Evolutionary conservation across 1,140 invertebrate species (phyloP).

Genomic region (Littorina saxatilis): DNA sequence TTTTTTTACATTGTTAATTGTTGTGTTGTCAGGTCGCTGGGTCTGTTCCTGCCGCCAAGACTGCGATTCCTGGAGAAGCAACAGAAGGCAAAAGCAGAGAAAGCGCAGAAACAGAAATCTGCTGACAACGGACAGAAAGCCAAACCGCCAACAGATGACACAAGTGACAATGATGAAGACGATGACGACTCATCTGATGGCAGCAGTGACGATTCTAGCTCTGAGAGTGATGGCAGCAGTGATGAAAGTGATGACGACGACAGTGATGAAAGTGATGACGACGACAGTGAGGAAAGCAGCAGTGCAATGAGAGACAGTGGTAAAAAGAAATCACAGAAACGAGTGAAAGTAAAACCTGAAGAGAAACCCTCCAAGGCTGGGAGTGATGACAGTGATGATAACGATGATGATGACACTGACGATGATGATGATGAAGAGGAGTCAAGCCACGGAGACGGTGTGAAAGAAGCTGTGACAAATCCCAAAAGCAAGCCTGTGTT

Average conservation of each 20-base stretch:
- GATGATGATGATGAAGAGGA: constrained; percentile 34
- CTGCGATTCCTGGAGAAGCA: constrained; percentile 38
- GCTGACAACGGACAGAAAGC: background rate
- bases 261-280: background rate
- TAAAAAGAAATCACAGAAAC: background rate
- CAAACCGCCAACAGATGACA: background rate
- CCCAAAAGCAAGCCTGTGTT: background rate
- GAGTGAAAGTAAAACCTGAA: background rate
- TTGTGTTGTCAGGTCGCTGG: constrained; percentile 35
- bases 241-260: background rate
- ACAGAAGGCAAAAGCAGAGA: background rate
- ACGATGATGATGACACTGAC: constrained; percentile 31
- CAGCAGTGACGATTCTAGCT: background rate
- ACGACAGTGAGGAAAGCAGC: background rate
- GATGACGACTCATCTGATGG: constrained; percentile 13
- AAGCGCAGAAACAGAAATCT: background rate
- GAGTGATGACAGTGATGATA: constrained; percentile 1
- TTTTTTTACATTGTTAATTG: too few species aligned
- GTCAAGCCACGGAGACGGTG: background rate
- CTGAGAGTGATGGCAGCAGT: background rate
- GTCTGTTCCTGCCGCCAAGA: constrained; percentile 34
- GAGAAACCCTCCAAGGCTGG: background rate
- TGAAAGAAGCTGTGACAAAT: background rate
- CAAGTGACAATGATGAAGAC: constrained; percentile 32
- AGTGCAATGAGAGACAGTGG: background rate